These are phyloP conservation scores for Galagoides demidoff DNA, from an alignment of 2,797 vertebrate species.

Conservation along the genomic window DNA sequence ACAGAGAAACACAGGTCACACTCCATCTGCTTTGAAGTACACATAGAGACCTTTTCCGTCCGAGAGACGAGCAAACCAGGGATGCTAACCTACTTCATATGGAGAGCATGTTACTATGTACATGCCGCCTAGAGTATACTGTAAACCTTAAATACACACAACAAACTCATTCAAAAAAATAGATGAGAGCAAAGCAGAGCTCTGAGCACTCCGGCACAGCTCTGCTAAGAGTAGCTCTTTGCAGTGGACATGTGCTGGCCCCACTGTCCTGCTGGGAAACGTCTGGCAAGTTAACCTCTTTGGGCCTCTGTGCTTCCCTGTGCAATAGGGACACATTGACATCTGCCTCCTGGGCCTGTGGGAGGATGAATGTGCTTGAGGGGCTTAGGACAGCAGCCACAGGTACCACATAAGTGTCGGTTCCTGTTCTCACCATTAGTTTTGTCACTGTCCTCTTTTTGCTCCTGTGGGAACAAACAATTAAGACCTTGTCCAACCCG, in stretches of 20 bases:
- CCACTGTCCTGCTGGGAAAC: neutral
- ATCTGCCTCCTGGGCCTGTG: neutral
- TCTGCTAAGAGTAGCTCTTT: neutral
- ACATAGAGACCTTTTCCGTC: neutral
- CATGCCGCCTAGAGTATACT: neutral
- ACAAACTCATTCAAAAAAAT: neutral
- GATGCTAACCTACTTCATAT: neutral
- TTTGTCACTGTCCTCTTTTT: neutral
- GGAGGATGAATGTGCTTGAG: neutral
- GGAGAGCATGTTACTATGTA: neutral
- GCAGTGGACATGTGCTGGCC: neutral
- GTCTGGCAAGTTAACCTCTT: neutral
- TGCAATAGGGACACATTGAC: too few relatives aligned
- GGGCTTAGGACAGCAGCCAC: neutral
- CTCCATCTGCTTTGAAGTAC: neutral
- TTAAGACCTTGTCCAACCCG: neutral
- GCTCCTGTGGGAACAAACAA: neutral
- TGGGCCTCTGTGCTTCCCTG: neutral
- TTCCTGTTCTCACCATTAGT: neutral
- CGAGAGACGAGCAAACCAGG: neutral
- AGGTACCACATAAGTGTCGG: accelerated
- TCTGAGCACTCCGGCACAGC: neutral
- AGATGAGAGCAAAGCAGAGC: neutral
- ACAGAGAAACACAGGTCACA: neutral
- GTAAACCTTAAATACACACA: neutral